These are phyloP conservation scores for Fundulus diaphanus DNA, from an alignment of 2,797 vertebrate species.

Conservation along the genomic window DNA sequence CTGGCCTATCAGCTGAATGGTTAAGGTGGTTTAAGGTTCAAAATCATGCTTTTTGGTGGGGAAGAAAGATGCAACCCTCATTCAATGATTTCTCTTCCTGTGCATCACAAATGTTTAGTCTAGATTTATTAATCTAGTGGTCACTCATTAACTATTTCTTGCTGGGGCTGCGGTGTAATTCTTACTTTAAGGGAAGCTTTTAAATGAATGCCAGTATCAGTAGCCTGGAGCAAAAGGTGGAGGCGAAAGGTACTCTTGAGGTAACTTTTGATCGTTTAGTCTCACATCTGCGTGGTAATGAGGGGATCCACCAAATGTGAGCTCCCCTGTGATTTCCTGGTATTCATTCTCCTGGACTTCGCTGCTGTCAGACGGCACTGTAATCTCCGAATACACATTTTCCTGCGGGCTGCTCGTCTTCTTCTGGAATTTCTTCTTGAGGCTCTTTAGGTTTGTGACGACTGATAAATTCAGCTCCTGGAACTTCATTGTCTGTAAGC, in stretches of 20 bases:
- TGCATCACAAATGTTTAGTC: not conserved
- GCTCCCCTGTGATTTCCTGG: slow-evolving; percentile 39
- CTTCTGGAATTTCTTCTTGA: slow-evolving; percentile 74
- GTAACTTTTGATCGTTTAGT: slow-evolving; percentile 34
- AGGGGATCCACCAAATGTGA: not conserved
- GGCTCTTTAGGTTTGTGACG: slow-evolving; percentile 57
- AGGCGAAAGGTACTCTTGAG: slow-evolving; percentile 74
- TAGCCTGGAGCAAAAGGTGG: slow-evolving; percentile 83
- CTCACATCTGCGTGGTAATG: not conserved
- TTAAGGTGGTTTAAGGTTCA: not conserved
- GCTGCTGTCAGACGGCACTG: not conserved
- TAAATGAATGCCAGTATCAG: slow-evolving; percentile 19
- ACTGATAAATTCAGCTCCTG: slow-evolving; percentile 44
- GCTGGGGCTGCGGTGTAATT: not conserved
- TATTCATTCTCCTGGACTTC: slow-evolving; percentile 47
- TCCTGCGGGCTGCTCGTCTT: slow-evolving; percentile 48
- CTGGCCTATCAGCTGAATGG: not conserved
- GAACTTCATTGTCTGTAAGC: slow-evolving; percentile 28
- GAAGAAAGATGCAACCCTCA: not conserved
- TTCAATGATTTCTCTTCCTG: not conserved
- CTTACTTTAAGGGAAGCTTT: not conserved
- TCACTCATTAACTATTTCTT: not conserved
- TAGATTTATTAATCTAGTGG: not conserved
- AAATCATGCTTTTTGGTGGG: too few relatives aligned
- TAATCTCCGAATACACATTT: slow-evolving; percentile 42